These are phyloP conservation scores for Pyrocephalus nanus DNA, from an alignment of 2,797 vertebrate species.

Conservation along the genomic window DNA sequence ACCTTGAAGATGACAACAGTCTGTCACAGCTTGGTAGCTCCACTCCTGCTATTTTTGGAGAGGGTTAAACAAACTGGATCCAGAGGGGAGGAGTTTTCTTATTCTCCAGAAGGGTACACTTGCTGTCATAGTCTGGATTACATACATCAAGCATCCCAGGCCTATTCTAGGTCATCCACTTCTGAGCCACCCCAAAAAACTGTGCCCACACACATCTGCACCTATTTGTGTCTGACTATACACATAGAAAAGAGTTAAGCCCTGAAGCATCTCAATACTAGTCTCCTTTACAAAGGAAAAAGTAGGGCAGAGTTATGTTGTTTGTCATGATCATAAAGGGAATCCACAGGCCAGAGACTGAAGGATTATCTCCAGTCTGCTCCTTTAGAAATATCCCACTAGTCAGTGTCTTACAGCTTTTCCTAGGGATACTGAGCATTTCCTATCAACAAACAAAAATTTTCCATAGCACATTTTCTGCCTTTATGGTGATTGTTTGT, in stretches of 20 bases:
- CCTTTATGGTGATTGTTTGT: neutral
- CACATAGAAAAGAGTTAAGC: neutral
- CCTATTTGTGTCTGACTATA: neutral
- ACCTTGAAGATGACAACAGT: neutral
- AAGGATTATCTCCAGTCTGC: neutral
- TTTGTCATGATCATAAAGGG: neutral
- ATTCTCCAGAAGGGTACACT: neutral
- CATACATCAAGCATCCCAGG: accelerated
- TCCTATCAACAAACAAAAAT: neutral
- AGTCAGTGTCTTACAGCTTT: neutral
- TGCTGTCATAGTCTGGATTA: neutral
- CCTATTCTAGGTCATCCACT: neutral
- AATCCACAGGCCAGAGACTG: neutral
- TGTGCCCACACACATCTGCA: neutral
- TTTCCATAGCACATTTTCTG: neutral
- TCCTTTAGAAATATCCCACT: neutral
- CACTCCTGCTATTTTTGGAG: neutral
- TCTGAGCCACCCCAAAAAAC: neutral
- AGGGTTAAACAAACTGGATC: neutral
- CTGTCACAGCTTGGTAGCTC: neutral
- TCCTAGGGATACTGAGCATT: neutral
- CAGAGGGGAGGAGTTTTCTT: neutral
- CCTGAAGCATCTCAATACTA: neutral
- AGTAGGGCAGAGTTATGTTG: neutral
- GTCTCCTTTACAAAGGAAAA: neutral